Evolutionary conservation across 2,888 invertebrate species (phyloP), one percentile per base, ranked within the genome.

Genomic region (Melanotus villosus): DNA sequence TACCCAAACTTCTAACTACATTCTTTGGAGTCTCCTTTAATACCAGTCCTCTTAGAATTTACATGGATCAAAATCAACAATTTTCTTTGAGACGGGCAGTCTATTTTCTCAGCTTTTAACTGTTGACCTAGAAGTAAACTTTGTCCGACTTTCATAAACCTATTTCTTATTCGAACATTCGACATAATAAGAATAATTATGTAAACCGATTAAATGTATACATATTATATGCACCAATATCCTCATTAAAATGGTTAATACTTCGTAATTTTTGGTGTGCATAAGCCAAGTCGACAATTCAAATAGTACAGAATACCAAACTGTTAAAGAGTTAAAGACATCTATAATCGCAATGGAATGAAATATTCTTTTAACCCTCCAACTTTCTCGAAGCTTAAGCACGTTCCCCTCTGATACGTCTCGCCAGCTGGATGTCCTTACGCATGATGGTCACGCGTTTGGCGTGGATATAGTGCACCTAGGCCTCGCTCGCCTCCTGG

Each of bases 141-240:
- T 83, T 98, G 97, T 0, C 97, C 97, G 57, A 93, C 96, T 87
- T 97, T 97, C 93, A 97, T 96, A 85, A 98, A 98, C 4, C 97
- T 98, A 77, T 97, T 97, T 60, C 97, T 89, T 91, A 96, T 95
- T 75, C 97, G 90, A 12, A 97, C 96, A 84, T 94, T 91, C 60
- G 93, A 94, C 94, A 98, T 97, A 75, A 98, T 89, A 80, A 95
- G 91, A 80, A 98, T n/a, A n/a, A n/a, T n/a, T 95, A 85, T 98
- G 97, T 73, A 97, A 88, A 68, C 98, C 97, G 73, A 98, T 94
- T 69, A 97, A 86, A 85, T 98, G 98, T 73, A 97, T 93, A 84
- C 95, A 94, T n/a, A n/a, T n/a, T 56, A 95, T 81, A 81, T 98
- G 98, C 74, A 96, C 90, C 73, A 97, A 86, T 70, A 93, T 87